Conservation (phyloP, 2,888 invertebrate genomes). For the Drosophila macrospina region DNA sequence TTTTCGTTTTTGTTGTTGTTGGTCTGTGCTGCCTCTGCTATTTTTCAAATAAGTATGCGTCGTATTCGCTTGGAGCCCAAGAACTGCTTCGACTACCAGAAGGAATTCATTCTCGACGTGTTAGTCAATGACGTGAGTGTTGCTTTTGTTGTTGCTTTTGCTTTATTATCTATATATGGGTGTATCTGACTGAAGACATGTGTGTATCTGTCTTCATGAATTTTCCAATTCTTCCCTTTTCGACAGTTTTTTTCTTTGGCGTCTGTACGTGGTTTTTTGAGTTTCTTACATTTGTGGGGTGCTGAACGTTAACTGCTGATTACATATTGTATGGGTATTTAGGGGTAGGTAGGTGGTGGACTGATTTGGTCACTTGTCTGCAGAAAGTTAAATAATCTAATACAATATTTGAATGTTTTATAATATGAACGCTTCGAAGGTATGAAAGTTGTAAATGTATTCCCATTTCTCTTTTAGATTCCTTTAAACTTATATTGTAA, state of each 20-base stretch:
- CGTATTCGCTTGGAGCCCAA: conserved; percentile 17
- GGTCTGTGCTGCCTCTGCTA: conserved; percentile 47
- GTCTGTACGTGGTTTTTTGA: conserved; percentile 61
- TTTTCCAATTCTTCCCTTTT: conserved; percentile 45
- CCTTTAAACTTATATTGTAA: background rate
- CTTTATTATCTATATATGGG: conserved; percentile 59
- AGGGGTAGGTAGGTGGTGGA: conserved; percentile 4
- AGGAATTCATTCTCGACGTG: conserved; percentile 49
- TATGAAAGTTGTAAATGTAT: background rate
- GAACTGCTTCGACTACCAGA: conserved; percentile 35
- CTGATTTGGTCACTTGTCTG: conserved; percentile 65
- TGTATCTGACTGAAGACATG: conserved; percentile 16
- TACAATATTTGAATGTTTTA: conserved; percentile 2
- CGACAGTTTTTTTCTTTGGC: conserved; percentile 21
- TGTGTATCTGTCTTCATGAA: conserved; percentile 64
- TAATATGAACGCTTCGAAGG: too few species aligned
- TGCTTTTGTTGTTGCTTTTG: conserved; percentile 32
- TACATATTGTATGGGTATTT: conserved; percentile 62
- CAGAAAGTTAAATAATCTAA: conserved; percentile 17
- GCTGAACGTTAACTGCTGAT: conserved; percentile 77
- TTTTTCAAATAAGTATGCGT: conserved; percentile 40
- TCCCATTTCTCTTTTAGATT: background rate
- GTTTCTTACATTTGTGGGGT: conserved; percentile 60
- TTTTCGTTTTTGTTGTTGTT: conserved; percentile 25
- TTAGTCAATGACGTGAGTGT: conserved; percentile 58